These are phyloP conservation scores for Labrus mixtus DNA, from an alignment of 2,113 vertebrate genomes.

Conservation along the genomic window DNA sequence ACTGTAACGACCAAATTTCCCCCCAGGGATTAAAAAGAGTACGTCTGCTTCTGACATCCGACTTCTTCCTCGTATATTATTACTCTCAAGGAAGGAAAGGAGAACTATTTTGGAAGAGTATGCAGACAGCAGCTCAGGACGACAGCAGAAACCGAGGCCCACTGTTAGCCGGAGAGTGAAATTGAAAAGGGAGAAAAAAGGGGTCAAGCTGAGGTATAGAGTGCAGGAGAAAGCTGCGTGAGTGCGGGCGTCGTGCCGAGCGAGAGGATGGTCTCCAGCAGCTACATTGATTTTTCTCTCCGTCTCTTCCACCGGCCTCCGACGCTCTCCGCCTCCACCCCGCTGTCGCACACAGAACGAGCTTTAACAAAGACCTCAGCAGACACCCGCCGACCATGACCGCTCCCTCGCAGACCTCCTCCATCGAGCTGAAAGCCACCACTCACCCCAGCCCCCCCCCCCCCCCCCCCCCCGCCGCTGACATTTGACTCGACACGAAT, in stretches of 20 bases:
- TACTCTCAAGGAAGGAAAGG: background rate
- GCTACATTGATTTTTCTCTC: slow-evolving; percentile 76
- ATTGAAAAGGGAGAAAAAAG: slow-evolving; percentile 51
- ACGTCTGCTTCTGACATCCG: too few relatives aligned
- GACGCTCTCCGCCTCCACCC: slow-evolving; percentile 41
- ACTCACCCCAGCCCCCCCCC: background rate
- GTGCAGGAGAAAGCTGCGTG: slow-evolving; percentile 55
- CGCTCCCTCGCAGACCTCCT: slow-evolving; percentile 57
- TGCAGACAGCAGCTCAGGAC: background rate
- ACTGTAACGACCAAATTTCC: too few relatives aligned
- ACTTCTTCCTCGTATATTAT: background rate
- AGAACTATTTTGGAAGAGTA: background rate
- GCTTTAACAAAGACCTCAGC: slow-evolving; percentile 75
- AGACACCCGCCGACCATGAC: slow-evolving; percentile 58
- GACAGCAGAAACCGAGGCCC: slow-evolving; percentile 4
- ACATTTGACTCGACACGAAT: slow-evolving; percentile 73
- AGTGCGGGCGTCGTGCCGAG: slow-evolving; percentile 55
- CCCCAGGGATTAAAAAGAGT: too few relatives aligned
- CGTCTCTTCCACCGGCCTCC: slow-evolving; percentile 49
- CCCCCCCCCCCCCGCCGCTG: slow-evolving; percentile 23
- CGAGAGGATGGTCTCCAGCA: slow-evolving; percentile 73
- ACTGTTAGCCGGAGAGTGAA: slow-evolving; percentile 22
- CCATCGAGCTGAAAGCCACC: slow-evolving; percentile 59
- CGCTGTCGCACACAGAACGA: slow-evolving; percentile 56
- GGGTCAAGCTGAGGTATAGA: slow-evolving; percentile 71